Evolutionary conservation across 2,113 vertebrate genomes (phyloP).

Genomic region (Campylorhamphus procurvoides): DNA sequence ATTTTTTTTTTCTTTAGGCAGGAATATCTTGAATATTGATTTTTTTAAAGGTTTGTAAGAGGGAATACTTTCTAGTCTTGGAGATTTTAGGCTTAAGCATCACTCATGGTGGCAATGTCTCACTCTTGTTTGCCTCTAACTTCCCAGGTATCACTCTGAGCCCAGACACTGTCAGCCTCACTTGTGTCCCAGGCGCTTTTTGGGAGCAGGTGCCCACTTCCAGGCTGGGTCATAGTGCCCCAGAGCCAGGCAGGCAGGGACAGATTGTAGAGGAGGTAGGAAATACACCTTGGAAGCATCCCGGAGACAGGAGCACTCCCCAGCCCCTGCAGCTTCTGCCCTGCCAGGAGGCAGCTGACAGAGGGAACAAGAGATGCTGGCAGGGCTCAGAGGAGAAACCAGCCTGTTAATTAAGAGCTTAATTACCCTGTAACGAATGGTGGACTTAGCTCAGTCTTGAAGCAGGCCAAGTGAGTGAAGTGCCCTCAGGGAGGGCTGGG

Average conservation of each 20-base stretch:
- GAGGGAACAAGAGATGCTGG: neutral
- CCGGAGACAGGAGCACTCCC: neutral
- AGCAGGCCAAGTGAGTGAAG: neutral
- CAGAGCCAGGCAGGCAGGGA: neutral
- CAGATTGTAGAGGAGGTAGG: neutral
- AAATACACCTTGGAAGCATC: neutral
- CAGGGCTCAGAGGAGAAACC: constrained; percentile 6
- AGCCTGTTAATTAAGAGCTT: constrained; percentile 23
- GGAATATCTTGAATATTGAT: neutral
- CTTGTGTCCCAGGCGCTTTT: neutral
- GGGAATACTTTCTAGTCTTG: neutral
- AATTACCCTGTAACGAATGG: constrained; percentile 12
- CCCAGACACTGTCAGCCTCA: neutral
- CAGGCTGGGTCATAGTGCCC: neutral
- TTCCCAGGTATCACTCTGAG: neutral
- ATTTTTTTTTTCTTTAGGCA: neutral
- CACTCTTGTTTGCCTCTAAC: neutral
- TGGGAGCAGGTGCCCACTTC: neutral
- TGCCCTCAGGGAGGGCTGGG: neutral
- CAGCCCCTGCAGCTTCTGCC: neutral
- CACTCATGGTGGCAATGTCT: neutral
- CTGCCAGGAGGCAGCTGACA: accelerated
- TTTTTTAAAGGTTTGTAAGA: neutral
- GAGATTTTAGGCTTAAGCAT: neutral
- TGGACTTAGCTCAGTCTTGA: constrained; percentile 44